Conservation (phyloP, 2,888 invertebrate species). For the Linnaemya tessellans region DNA sequence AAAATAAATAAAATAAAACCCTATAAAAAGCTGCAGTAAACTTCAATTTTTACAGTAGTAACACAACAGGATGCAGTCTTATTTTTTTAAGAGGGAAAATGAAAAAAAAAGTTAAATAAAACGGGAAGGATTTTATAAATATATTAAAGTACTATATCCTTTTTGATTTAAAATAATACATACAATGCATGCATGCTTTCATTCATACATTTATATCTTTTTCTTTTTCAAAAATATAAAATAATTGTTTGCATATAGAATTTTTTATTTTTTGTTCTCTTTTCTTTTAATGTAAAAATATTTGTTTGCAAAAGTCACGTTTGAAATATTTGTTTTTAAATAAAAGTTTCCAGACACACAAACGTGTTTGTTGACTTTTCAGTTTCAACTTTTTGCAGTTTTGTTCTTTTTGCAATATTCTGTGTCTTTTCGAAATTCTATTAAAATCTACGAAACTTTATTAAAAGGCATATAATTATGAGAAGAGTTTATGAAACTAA, state of each 20-base stretch:
- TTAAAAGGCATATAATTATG: slow-evolving; percentile 32
- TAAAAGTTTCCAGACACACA: slow-evolving; percentile 68
- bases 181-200: neutral
- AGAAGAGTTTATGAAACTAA: neutral
- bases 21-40: slow-evolving; percentile 22
- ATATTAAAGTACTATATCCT: slow-evolving; percentile 14
- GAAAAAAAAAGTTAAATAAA: neutral
- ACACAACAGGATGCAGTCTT: slow-evolving; percentile 20
- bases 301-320: slow-evolving; percentile 69
- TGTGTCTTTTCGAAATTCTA: slow-evolving; percentile 9
- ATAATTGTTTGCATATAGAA: neutral
- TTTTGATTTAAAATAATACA: slow-evolving; percentile 51
- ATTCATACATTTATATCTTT: neutral
- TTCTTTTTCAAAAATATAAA: neutral
- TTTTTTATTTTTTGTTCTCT: slow-evolving; percentile 12
- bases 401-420: slow-evolving; percentile 21
- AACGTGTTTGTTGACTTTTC: slow-evolving; percentile 55
- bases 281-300: slow-evolving; percentile 38
- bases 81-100: slow-evolving; percentile 14
- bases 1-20: slow-evolving; percentile 52
- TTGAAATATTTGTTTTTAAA: slow-evolving; percentile 55
- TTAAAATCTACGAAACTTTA: slow-evolving; percentile 22
- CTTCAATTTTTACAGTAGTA: slow-evolving; percentile 38
- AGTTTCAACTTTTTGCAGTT: slow-evolving; percentile 24
- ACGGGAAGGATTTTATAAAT: neutral